A percentile compares a stretch with the other conserved stretches of the same genome.
phyloP scores from a whole-genome alignment of 2,888 invertebrate genomes.

The Dicyrtoma fusca region DNA sequence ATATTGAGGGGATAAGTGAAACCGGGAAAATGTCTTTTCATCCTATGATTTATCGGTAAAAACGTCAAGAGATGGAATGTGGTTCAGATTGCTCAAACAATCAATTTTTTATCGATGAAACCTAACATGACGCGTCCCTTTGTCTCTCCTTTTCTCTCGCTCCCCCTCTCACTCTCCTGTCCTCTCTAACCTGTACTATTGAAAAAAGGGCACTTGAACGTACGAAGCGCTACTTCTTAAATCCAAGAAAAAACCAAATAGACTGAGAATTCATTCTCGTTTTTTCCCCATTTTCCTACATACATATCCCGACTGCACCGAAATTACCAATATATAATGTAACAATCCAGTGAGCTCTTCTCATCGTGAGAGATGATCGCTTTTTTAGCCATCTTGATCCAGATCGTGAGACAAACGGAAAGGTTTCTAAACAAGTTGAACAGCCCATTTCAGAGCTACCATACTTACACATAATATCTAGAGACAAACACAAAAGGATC shows the following conservation, averaged over 20 bases:
- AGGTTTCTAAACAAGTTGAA: no score
- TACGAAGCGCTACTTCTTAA: no score
- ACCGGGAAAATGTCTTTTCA: constrained; percentile 43
- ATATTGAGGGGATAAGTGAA: constrained; percentile 33
- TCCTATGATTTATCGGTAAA: constrained; percentile 54
- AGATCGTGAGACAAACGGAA: no score
- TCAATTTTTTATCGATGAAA: constrained; percentile 50
- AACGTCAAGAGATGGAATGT: constrained; percentile 51
- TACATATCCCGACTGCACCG: not conserved
- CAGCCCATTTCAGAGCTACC: no score
- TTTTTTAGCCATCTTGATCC: no score
- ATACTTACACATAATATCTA: no score
- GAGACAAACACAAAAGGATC: no score
- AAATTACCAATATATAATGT: no score
- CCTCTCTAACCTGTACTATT: not conserved
- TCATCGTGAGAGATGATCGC: no score
- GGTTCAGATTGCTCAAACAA: constrained; percentile 49
- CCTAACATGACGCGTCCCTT: constrained; percentile 20
- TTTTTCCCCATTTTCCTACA: no score
- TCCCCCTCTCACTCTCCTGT: not conserved
- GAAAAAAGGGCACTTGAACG: not conserved
- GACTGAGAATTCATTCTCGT: no score
- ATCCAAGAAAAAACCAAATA: constrained; percentile 19
- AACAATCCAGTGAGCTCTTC: no score
- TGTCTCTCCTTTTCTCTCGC: constrained; percentile 2